A percentile compares a stretch with the other conserved stretches of the same genome.
phyloP scores from a whole-genome alignment of 2,888 invertebrate species.

The Fabriciana adippe region DNA sequence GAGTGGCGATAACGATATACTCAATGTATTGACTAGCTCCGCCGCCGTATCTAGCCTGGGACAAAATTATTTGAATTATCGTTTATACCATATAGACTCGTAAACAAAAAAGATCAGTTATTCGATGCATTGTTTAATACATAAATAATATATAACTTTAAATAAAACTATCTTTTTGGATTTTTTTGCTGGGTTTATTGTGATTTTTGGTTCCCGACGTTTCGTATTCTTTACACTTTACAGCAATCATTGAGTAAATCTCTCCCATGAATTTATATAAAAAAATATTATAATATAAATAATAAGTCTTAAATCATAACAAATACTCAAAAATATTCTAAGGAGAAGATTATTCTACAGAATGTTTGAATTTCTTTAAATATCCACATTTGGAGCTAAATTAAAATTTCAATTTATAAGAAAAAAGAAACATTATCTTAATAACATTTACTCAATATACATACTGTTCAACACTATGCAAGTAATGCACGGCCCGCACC shows the following conservation, averaged over 20 bases:
- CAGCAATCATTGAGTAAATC: neutral
- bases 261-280: no score
- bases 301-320: neutral
- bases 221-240: neutral
- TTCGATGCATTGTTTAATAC: no score
- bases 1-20: slow-evolving; percentile 87
- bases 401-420: no score
- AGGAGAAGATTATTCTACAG: no score
- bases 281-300: neutral
- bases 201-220: no score
- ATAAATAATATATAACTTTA: no score
- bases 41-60: slow-evolving; percentile 82
- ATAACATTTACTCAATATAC: slow-evolving; percentile 40
- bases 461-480: slow-evolving; percentile 73
- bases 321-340: no score
- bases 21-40: slow-evolving; percentile 84
- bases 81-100: neutral
- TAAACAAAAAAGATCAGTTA: no score
- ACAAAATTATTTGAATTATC: neutral
- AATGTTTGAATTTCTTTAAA: no score
- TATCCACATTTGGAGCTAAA: no score
- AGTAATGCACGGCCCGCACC: slow-evolving; percentile 63
- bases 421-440: neutral
- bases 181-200: neutral
- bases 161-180: no score